Evolutionary conservation across 2,797 vertebrate species (phyloP).

Genomic region (Aselliscus stoliczkanus): DNA sequence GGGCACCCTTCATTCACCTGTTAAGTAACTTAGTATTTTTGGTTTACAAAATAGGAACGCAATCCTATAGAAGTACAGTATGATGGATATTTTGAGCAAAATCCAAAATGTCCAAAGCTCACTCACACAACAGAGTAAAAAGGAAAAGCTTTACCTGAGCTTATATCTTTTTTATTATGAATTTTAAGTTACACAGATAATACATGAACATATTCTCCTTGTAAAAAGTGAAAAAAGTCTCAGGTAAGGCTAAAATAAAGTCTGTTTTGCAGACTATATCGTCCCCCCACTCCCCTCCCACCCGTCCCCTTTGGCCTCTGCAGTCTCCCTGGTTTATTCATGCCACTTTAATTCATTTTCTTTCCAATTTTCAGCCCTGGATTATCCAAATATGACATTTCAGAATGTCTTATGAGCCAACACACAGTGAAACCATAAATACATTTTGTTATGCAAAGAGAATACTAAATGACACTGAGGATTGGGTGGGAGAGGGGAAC

Average conservation of each 20-base stretch:
- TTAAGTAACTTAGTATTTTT: background rate
- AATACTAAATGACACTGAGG: background rate
- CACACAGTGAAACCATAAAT: background rate
- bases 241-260: background rate
- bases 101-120: background rate
- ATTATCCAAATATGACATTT: background rate
- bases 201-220: background rate
- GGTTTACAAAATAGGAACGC: background rate
- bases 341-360: background rate
- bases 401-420: background rate
- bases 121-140: background rate
- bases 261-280: background rate
- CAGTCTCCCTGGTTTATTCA: background rate
- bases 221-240: background rate
- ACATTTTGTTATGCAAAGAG: background rate
- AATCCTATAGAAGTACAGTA: background rate
- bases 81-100: background rate
- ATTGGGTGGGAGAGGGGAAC: background rate
- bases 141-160: background rate
- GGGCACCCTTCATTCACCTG: background rate
- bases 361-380: background rate
- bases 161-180: background rate
- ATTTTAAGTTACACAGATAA: slow-evolving; percentile 30
- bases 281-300: no score
- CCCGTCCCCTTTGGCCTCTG: no score